phyloP scores from a whole-genome alignment of 2,113 vertebrate species.

The Cyprinodon brontotheroides region DNA sequence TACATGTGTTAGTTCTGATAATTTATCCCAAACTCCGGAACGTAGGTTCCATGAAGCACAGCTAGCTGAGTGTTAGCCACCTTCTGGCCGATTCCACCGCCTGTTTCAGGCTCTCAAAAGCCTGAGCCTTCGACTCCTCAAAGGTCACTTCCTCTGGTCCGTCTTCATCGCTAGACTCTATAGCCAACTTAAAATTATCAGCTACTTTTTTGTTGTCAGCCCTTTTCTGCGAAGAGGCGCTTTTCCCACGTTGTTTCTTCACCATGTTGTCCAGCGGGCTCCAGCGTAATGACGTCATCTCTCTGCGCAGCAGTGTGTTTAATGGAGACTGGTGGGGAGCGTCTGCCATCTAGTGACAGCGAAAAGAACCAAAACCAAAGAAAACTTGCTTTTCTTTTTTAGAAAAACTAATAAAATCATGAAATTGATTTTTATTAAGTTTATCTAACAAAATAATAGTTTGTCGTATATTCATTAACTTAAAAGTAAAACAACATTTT shows the following conservation, averaged over 20 bases:
- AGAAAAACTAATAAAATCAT: no score
- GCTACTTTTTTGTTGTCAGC: background rate
- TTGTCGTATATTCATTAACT: background rate
- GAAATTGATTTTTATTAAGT: no score
- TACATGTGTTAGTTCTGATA: background rate
- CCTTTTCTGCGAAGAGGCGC: background rate
- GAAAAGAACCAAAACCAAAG: background rate
- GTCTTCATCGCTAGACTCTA: constrained; percentile 74
- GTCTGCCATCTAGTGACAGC: constrained; percentile 15
- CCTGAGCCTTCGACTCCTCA: constrained; percentile 64
- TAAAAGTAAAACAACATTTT: background rate
- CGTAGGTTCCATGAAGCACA: background rate
- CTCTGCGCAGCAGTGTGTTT: background rate
- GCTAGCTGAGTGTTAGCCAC: constrained; percentile 40
- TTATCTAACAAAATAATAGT: no score
- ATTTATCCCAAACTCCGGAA: background rate
- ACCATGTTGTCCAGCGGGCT: constrained; percentile 51
- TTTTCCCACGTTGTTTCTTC: constrained; percentile 59
- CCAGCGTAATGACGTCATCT: constrained; percentile 22
- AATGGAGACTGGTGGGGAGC: fast-evolving
- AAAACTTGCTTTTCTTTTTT: no score
- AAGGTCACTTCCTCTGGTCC: constrained; percentile 77
- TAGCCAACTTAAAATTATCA: background rate
- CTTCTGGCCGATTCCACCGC: constrained; percentile 64
- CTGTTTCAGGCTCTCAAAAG: constrained; percentile 60